These are phyloP conservation scores for Mythimna ferrago DNA, from an alignment of 2,888 invertebrate species.

Conservation along the genomic window DNA sequence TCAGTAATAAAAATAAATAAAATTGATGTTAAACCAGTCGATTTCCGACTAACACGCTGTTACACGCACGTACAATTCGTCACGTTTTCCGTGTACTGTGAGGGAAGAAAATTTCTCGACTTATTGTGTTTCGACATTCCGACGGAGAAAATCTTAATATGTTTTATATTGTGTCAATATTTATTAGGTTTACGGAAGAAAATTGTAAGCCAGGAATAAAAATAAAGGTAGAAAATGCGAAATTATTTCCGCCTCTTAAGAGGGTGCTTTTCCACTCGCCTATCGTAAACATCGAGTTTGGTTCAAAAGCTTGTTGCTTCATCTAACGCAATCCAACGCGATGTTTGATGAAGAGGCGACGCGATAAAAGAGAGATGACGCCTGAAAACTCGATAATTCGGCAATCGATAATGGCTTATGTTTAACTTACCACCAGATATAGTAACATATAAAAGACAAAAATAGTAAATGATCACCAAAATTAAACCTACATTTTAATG, in stretches of 20 bases:
- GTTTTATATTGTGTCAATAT: conserved; percentile 58
- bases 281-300: too few relatives aligned
- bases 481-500: too few relatives aligned
- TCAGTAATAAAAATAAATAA: conserved; percentile 30
- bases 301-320: too few relatives aligned
- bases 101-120: conserved; percentile 26
- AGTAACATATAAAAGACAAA: too few relatives aligned
- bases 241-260: not conserved
- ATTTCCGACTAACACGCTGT: conserved; percentile 5
- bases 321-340: too few relatives aligned
- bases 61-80: conserved; percentile 40
- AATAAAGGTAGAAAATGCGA: not conserved
- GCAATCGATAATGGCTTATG: too few relatives aligned
- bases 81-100: conserved; percentile 25
- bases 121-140: conserved; percentile 47
- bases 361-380: too few relatives aligned
- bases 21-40: conserved; percentile 29
- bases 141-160: conserved; percentile 56
- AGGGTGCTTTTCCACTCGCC: too few relatives aligned
- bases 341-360: too few relatives aligned
- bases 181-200: conserved; percentile 41
- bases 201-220: conserved; percentile 4
- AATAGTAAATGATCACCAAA: too few relatives aligned
- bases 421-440: too few relatives aligned
- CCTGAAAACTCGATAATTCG: too few relatives aligned